Conservation (phyloP, 2,888 invertebrate species). For the Cyaniris semiargus region DNA sequence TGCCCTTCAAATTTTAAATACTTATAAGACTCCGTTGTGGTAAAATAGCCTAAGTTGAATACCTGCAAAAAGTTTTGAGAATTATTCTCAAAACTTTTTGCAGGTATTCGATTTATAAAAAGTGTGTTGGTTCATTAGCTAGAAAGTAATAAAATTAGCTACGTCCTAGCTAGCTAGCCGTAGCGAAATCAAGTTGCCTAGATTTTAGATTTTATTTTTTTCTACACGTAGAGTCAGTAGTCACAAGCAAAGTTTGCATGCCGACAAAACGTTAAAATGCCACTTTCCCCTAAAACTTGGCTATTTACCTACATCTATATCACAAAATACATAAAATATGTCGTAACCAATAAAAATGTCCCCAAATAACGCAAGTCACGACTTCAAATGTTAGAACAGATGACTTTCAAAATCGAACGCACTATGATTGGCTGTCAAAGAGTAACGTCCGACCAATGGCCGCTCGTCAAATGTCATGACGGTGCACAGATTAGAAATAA, state of each 20-base stretch:
- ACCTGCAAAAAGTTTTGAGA: no score
- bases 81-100: no score
- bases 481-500: conserved; percentile 62
- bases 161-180: conserved; percentile 4
- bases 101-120: not conserved
- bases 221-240: not conserved
- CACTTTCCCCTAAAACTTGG: not conserved
- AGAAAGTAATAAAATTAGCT: conserved; percentile 13
- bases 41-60: no score
- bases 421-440: conserved; percentile 77
- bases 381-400: conserved; percentile 72
- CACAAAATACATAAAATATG: conserved; percentile 39
- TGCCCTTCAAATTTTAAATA: no score
- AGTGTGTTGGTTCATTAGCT: not conserved
- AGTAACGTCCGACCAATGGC: conserved; percentile 68
- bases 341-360: conserved; percentile 45
- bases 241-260: not conserved
- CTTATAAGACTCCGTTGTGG: no score
- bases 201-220: not conserved
- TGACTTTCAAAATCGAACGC: conserved; percentile 74
- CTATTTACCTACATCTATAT: conserved; percentile 22
- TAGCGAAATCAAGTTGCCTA: not conserved
- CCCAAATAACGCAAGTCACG: conserved; percentile 54
- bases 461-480: conserved; percentile 77
- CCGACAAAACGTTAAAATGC: not conserved